Evolutionary conservation across 1,140 invertebrate genomes (phyloP).

Genomic region (Armadillidium nasatum): DNA sequence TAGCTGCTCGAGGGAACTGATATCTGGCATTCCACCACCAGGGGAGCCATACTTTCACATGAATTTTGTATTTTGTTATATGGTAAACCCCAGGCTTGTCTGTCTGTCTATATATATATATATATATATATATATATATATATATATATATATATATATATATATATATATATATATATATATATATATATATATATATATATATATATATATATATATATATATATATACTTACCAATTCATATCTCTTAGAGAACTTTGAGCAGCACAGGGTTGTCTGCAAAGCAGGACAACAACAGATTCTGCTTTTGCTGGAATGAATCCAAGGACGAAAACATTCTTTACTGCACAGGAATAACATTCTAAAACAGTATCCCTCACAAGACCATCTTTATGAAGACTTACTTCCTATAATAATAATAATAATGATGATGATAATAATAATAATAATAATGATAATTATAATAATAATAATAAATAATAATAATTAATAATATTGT

Average conservation of each 20-base stretch:
- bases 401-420: conserved; percentile 70
- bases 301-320: conserved; percentile 98
- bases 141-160: no score
- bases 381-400: conserved; percentile 91
- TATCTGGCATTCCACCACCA: no score
- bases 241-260: conserved; percentile 94
- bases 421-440: not conserved
- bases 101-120: no score
- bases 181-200: no score
- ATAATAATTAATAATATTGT: not conserved
- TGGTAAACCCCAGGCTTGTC: no score
- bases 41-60: no score
- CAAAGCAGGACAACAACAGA: conserved; percentile 98
- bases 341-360: conserved; percentile 97
- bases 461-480: conserved; percentile 21
- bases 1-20: no score
- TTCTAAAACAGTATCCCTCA: conserved; percentile 95
- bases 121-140: no score
- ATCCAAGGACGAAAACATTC: conserved; percentile 96
- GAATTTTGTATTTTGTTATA: no score
- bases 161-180: no score
- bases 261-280: conserved; percentile 93
- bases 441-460: conserved; percentile 20
- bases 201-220: no score
- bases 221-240: conserved; percentile 66